Percentiles rank a stretch among this genome's conserved stretches.
Evolutionary conservation across 2,888 invertebrate genomes (phyloP).

Genomic region (Oligia fasciuncula): DNA sequence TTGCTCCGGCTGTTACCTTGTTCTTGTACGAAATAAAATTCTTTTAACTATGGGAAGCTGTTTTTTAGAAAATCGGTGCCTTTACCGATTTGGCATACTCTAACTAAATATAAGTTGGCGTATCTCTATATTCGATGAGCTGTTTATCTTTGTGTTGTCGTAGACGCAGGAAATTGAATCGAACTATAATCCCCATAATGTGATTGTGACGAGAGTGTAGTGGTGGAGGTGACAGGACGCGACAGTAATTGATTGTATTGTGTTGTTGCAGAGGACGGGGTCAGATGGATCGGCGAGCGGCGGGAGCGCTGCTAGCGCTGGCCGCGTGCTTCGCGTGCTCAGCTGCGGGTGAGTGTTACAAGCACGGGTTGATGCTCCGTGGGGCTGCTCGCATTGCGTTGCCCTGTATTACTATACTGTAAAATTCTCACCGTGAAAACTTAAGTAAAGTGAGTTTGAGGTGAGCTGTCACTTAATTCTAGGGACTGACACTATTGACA

Average conservation of each 20-base stretch:
- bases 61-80: slow-evolving; percentile 46
- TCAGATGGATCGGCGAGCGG: slow-evolving; percentile 89
- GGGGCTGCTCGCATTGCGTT: slow-evolving; percentile 23
- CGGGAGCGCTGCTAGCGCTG: slow-evolving; percentile 89
- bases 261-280: slow-evolving; percentile 85
- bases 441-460: neutral
- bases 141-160: slow-evolving; percentile 20
- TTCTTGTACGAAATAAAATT: slow-evolving; percentile 58
- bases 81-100: slow-evolving; percentile 57
- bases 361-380: slow-evolving; percentile 14
- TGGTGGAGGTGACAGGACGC: slow-evolving; percentile 39
- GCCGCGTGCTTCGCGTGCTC: slow-evolving; percentile 87
- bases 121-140: slow-evolving; percentile 40
- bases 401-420: neutral
- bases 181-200: slow-evolving; percentile 30
- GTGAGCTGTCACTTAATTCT: neutral
- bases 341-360: slow-evolving; percentile 80
- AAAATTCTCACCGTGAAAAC: neutral
- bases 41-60: slow-evolving; percentile 65
- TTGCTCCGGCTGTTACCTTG: slow-evolving; percentile 65
- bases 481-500: neutral
- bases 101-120: slow-evolving; percentile 48
- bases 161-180: slow-evolving; percentile 28
- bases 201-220: slow-evolving; percentile 29
- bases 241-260: slow-evolving; percentile 74